Base-by-base conservation (phyloP, 2,797 vertebrate genomes). In the Halcyon chelicuti region DNA sequence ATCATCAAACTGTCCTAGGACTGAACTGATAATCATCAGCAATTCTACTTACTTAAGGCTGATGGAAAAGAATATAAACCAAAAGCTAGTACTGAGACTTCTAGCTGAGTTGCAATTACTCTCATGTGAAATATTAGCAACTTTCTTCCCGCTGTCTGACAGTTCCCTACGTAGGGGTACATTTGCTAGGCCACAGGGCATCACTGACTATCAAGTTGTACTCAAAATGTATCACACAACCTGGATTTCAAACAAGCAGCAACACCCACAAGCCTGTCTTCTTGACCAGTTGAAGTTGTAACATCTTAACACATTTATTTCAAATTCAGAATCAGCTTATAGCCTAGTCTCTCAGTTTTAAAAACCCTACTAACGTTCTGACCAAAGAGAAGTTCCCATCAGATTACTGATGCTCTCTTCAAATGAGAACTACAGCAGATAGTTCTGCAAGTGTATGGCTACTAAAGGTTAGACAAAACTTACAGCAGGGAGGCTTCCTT, bases 61-160 rank as follows among this genome's bases (percentile, higher is more conserved):
- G 7, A 35, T 39, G 86, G 61, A 81, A 35, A 57, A 68, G 46
- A 47, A 3, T 37, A 37, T 25, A 73, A 88, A 61, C 2, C 42
- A 10, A 17, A 65, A 61, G 12, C 8, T 0, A 57, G 29, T 42
- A 33, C 25, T 11, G 10, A 77, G 29, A 58, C 10, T 12, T 25
- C 21, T 9, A 5, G 5, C 0, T 21, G 39, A 71, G 28, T 10
- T 78, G 21, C 7, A 2, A 4, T 60, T 11, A 44, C 26, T 31
- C 3, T 35, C 23, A 28, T 0, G 0, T 63, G 26, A 73, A 44
- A 0, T 35, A 61, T 19, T 35, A 65, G 29, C 23, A 33, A 8
- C 35, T 33, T 60, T 12, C 51, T 15, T 40, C 31, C 44, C 18
- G 57, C 29, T 29, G 10, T 40, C 15, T 23, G 33, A 25, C 68